Evolutionary conservation across 2,888 invertebrate genomes (phyloP).

Genomic region (Metacarcinus magister): DNA sequence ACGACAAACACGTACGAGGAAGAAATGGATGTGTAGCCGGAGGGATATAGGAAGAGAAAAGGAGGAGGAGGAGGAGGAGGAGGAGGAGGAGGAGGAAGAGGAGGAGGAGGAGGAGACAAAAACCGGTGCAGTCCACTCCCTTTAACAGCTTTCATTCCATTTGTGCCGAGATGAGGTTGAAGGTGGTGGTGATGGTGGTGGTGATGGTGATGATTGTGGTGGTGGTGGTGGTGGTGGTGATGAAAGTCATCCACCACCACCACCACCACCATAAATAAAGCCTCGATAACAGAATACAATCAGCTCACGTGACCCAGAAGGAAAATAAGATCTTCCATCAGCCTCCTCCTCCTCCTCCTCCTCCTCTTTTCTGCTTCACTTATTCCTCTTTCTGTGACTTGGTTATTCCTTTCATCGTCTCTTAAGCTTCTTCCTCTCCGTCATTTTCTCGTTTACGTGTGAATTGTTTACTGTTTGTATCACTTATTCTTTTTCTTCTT

Average conservation of each 20-base stretch:
- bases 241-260: not conserved
- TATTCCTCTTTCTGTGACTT: not conserved
- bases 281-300: not conserved
- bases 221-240: not conserved
- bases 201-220: not conserved
- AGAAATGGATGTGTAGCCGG: too few relatives aligned
- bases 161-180: not conserved
- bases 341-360: too few relatives aligned
- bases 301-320: not conserved
- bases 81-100: not conserved
- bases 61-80: not conserved
- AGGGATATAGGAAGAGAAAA: too few relatives aligned
- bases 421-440: not conserved
- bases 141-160: too few relatives aligned
- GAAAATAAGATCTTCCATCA: not conserved
- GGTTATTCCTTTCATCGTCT: not conserved
- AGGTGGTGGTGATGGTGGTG: not conserved
- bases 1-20: too few relatives aligned
- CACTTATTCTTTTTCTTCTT: not conserved
- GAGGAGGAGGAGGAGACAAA: not conserved
- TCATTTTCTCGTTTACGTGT: constrained; percentile 4
- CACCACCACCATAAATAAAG: constrained; percentile 6
- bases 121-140: not conserved
- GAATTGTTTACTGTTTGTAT: not conserved
- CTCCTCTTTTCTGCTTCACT: not conserved